Percentiles rank a stretch among this genome's conserved stretches.
Conservation (phyloP, 2,113 vertebrate genomes). For the Lophius piscatorius region DNA sequence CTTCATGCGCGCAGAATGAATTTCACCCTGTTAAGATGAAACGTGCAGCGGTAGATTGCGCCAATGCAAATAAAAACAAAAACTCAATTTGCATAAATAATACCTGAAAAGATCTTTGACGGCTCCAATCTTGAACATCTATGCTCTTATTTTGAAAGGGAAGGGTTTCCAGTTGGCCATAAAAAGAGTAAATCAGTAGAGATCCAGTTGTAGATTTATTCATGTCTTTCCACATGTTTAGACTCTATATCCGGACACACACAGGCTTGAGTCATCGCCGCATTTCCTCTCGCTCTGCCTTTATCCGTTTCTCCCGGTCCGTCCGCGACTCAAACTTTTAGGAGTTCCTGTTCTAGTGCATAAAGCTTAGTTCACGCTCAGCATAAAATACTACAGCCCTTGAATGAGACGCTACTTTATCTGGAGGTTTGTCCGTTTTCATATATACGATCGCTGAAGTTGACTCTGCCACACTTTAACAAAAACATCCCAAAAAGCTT, state of each 20-base stretch:
- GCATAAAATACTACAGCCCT: background rate
- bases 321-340: constrained; percentile 21
- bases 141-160: no score
- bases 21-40: no score
- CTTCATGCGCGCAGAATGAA: constrained; percentile 1
- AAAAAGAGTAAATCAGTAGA: no score
- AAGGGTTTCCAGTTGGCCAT: no score
- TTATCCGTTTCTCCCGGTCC: constrained; percentile 11
- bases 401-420: background rate
- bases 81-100: no score
- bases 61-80: no score
- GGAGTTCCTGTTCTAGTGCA: constrained; percentile 7
- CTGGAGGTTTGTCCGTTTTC: no score
- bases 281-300: constrained; percentile 1
- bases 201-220: no score
- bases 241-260: constrained; percentile 10
- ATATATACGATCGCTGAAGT: background rate
- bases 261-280: constrained; percentile 17
- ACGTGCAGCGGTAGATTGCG: no score
- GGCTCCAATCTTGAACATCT: no score
- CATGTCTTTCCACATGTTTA: no score
- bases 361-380: background rate
- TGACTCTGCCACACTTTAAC: constrained; percentile 2
- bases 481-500: background rate
- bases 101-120: no score